Evolutionary conservation across 2,888 invertebrate genomes (phyloP).

Genomic region (Amphimallon solstitiale): DNA sequence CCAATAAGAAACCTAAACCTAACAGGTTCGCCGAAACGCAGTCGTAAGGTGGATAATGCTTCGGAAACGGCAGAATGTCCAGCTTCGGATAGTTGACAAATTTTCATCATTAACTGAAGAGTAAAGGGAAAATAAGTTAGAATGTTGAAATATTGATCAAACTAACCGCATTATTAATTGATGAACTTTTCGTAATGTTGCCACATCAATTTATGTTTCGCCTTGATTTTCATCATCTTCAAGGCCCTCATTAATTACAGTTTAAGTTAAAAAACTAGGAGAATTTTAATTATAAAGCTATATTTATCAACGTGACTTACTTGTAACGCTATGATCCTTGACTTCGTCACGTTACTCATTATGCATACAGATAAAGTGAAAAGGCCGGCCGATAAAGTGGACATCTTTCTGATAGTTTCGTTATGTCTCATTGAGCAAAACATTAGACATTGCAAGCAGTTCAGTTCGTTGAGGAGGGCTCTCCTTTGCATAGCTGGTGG

Average conservation of each 20-base stretch:
- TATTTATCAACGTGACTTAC: too few species aligned
- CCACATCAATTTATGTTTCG: too few species aligned
- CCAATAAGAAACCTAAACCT: constrained; percentile 91
- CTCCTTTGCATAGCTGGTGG: constrained; percentile 77
- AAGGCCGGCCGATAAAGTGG: constrained; percentile 81
- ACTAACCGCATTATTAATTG: too few species aligned
- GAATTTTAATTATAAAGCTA: too few species aligned
- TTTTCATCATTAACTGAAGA: constrained; percentile 80
- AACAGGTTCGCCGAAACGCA: constrained; percentile 92
- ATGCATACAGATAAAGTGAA: constrained; percentile 87
- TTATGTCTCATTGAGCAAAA: constrained; percentile 82
- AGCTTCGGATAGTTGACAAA: constrained; percentile 77
- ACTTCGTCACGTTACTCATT: constrained; percentile 88
- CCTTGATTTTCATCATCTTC: too few species aligned
- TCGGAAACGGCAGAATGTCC: constrained; percentile 91
- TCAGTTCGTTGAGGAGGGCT: constrained; percentile 85
- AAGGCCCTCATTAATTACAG: too few species aligned
- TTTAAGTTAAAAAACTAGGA: too few species aligned
- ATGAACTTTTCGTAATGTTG: too few species aligned
- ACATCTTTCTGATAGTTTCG: constrained; percentile 81
- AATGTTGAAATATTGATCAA: too few species aligned
- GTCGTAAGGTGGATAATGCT: constrained; percentile 86
- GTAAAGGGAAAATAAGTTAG: too few species aligned
- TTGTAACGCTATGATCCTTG: constrained; percentile 86
- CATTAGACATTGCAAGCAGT: constrained; percentile 88